Conservation (phyloP, 2,888 invertebrate genomes). For the Heliconius sara region DNA sequence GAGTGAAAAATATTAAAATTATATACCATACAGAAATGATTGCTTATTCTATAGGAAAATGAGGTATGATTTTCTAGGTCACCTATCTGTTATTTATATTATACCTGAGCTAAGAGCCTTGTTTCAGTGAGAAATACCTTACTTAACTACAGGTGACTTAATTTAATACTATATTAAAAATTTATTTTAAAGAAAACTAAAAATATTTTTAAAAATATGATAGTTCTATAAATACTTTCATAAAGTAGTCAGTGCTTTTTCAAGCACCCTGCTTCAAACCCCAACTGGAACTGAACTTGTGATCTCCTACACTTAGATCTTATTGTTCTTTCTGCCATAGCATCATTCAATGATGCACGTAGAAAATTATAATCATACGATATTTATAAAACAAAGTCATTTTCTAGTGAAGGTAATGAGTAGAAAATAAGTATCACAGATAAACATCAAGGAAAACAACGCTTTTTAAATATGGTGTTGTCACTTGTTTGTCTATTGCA, state of each 20-base stretch:
- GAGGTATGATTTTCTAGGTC: background rate
- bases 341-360: background rate
- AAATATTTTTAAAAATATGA: too few species aligned
- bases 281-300: background rate
- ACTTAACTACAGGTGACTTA: too few species aligned
- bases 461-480: conserved; percentile 7
- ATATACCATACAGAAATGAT: background rate
- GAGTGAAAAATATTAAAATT: background rate
- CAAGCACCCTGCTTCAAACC: background rate
- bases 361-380: background rate
- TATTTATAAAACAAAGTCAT: background rate
- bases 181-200: too few species aligned
- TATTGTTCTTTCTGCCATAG: background rate
- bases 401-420: conserved; percentile 4
- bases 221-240: too few species aligned
- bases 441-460: conserved; percentile 16
- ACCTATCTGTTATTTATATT: too few species aligned
- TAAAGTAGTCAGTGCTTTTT: background rate
- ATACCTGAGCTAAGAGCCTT: too few species aligned
- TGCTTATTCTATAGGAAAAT: background rate
- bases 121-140: too few species aligned
- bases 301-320: background rate
- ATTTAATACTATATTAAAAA: too few species aligned
- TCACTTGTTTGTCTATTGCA: background rate
- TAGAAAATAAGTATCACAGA: conserved; percentile 13